Percentiles rank a stretch among this genome's conserved stretches.
These are phyloP conservation scores for Tokudaia muenninki DNA, from an alignment of 2,797 vertebrate genomes.

Conservation along the genomic window DNA sequence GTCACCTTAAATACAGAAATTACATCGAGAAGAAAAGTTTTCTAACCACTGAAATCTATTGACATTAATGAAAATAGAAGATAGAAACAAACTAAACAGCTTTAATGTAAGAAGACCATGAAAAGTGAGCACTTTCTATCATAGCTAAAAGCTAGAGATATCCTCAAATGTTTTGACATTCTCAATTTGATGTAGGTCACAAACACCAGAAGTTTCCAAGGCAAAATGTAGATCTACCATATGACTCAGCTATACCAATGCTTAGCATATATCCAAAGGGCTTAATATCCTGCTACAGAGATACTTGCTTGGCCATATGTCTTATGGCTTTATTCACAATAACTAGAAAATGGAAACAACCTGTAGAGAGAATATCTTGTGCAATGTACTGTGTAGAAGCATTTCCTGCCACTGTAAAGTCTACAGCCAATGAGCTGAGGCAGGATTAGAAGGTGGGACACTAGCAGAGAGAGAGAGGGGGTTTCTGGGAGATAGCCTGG, in stretches of 20 bases:
- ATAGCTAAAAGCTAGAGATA: background rate
- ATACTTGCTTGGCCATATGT: background rate
- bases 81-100: background rate
- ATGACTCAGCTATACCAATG: background rate
- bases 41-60: background rate
- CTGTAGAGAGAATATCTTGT: background rate
- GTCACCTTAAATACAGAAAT: background rate
- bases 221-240: background rate
- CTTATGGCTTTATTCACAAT: background rate
- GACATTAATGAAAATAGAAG: background rate
- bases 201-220: background rate
- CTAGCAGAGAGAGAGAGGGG: rapidly evolving
- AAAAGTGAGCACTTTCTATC: background rate
- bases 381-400: background rate
- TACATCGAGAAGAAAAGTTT: background rate
- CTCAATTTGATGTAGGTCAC: background rate
- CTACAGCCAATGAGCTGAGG: background rate
- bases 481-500: background rate
- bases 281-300: background rate
- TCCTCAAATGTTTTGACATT: background rate
- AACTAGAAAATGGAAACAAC: background rate
- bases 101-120: background rate
- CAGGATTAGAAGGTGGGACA: background rate
- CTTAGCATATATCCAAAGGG: background rate
- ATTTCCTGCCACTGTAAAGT: background rate